A percentile compares a stretch with the other conserved stretches of the same genome.
Conservation (phyloP, 2,888 invertebrate genomes). For the Apodemia zela region DNA sequence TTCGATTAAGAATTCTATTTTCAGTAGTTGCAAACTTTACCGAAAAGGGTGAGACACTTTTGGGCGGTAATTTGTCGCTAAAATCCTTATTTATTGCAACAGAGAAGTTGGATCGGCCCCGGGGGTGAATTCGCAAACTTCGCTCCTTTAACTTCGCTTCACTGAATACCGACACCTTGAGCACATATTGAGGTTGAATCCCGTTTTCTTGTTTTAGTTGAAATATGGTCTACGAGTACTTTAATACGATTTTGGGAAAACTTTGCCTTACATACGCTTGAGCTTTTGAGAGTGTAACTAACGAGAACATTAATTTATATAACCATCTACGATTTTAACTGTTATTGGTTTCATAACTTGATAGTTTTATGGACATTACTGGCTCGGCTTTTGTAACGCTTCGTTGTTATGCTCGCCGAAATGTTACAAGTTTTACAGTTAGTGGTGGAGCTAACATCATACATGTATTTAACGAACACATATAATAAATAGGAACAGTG, state of each 20-base stretch:
- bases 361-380: slow-evolving; percentile 17
- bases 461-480: no score
- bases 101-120: slow-evolving; percentile 73
- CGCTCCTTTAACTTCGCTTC: slow-evolving; percentile 74
- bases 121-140: slow-evolving; percentile 72
- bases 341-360: slow-evolving; percentile 18
- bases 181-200: slow-evolving; percentile 76
- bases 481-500: no score
- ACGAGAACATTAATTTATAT: slow-evolving; percentile 17
- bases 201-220: slow-evolving; percentile 68
- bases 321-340: slow-evolving; percentile 8
- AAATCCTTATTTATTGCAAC: slow-evolving; percentile 79
- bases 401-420: not conserved
- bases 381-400: not conserved
- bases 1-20: slow-evolving; percentile 44
- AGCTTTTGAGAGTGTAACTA: not conserved
- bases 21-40: slow-evolving; percentile 61
- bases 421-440: not conserved
- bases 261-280: slow-evolving; percentile 35
- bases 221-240: slow-evolving; percentile 58
- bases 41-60: slow-evolving; percentile 70
- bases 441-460: not conserved
- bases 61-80: slow-evolving; percentile 77
- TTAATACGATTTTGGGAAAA: slow-evolving; percentile 54
- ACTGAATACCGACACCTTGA: slow-evolving; percentile 72